Conservation (phyloP, 2,888 invertebrate genomes). For the Epsilonema sp. region DNA sequence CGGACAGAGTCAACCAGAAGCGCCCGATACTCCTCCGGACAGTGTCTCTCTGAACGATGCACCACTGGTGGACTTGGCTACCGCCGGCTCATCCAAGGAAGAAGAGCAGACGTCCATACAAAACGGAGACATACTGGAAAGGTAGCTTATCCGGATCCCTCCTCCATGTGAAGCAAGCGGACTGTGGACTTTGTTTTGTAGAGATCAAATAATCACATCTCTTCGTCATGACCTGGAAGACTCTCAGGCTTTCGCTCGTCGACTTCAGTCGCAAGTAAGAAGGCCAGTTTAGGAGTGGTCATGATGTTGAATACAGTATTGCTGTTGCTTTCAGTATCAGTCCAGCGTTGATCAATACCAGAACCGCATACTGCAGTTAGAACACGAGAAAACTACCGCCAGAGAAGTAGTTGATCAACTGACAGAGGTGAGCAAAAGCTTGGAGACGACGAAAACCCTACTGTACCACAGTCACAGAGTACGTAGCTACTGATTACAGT, state of each 20-base stretch:
- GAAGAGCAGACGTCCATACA: background rate
- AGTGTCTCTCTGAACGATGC: constrained; percentile 17
- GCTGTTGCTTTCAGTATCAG: constrained; percentile 6
- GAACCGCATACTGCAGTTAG: constrained; percentile 25
- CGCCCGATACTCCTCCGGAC: constrained; percentile 17
- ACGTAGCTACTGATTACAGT: constrained; percentile 20
- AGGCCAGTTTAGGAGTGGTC: too few relatives aligned
- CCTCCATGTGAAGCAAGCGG: background rate
- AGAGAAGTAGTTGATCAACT: constrained; percentile 6
- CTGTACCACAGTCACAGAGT: constrained; percentile 19
- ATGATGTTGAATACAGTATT: too few relatives aligned
- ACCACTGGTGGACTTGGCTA: constrained; percentile 10
- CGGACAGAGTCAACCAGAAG: constrained; percentile 36
- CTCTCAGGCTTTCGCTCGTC: background rate
- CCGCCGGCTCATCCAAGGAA: background rate
- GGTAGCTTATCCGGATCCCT: background rate
- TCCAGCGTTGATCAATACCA: constrained; percentile 27
- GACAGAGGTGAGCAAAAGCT: constrained; percentile 5
- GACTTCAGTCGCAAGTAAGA: background rate
- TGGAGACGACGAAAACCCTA: constrained; percentile 10
- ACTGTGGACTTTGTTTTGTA: constrained; percentile 19
- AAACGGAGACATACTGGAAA: background rate
- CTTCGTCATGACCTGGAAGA: constrained; percentile 36
- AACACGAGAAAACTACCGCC: constrained; percentile 4
- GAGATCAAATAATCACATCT: constrained; percentile 57